Evolutionary conservation across 2,113 vertebrate species (phyloP).

Genomic region (Ammodytes marinus): DNA sequence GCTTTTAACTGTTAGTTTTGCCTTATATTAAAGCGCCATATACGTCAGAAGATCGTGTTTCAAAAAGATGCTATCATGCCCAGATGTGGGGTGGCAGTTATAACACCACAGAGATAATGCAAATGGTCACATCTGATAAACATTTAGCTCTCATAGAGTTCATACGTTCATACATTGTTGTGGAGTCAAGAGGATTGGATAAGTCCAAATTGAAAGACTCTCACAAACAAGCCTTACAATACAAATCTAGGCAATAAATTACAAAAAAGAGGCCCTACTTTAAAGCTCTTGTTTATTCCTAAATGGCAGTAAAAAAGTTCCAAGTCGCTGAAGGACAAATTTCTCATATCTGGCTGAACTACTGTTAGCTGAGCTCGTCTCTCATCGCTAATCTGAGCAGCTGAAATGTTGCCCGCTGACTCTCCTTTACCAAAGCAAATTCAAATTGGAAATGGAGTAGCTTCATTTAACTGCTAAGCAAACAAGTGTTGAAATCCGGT

Average conservation of each 20-base stretch:
- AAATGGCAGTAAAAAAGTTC: background rate
- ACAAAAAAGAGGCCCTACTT: background rate
- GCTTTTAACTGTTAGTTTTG: background rate
- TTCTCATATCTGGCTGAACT: background rate
- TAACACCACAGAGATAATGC: background rate
- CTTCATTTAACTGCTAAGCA: slow-evolving; percentile 4
- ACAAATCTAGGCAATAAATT: background rate
- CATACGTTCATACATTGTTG: background rate
- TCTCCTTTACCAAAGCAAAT: background rate
- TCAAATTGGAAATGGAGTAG: slow-evolving; percentile 6
- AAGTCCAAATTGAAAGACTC: background rate
- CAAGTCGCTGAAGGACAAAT: background rate
- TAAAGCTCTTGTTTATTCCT: background rate
- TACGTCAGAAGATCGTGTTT: background rate
- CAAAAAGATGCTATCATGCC: background rate
- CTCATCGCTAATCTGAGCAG: background rate
- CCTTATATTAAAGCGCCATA: background rate
- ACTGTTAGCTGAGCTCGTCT: background rate
- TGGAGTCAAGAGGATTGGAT: background rate
- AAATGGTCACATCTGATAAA: too few relatives aligned
- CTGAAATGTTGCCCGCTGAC: background rate
- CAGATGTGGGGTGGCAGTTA: background rate
- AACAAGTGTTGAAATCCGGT: background rate
- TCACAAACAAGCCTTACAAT: background rate
- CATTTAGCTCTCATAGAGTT: too few relatives aligned